These are phyloP conservation scores for Pseudoips prasinana DNA, from an alignment of 2,888 invertebrate genomes.

Conservation along the genomic window DNA sequence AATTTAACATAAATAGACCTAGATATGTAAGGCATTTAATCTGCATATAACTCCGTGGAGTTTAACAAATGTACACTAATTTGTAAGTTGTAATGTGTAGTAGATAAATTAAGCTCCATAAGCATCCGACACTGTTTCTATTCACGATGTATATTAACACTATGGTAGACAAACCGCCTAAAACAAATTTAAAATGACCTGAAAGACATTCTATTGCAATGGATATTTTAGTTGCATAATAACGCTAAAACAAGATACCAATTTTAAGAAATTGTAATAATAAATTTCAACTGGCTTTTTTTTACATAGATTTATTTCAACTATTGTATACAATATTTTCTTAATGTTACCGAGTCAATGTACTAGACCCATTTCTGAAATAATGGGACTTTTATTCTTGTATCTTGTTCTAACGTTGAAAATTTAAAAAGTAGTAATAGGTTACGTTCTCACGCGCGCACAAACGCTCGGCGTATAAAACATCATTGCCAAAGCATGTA, in stretches of 20 bases:
- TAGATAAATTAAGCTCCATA: no score
- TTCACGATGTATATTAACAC: constrained; percentile 19
- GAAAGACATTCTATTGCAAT: constrained; percentile 12
- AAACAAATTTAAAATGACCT: constrained; percentile 24
- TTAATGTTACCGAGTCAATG: constrained; percentile 11
- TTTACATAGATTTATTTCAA: constrained; percentile 21
- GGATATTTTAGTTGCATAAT: constrained; percentile 7
- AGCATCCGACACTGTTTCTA: constrained; percentile 16
- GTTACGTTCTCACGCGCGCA: no score
- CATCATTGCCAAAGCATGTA: no score
- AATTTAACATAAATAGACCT: no score
- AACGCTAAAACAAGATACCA: constrained; percentile 26
- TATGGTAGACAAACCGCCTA: constrained; percentile 32
- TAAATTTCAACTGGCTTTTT: no score
- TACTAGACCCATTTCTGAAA: constrained; percentile 12
- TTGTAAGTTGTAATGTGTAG: no score
- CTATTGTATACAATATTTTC: constrained; percentile 29
- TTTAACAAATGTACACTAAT: no score
- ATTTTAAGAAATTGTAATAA: constrained; percentile 16
- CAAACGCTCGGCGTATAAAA: no score
- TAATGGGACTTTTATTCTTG: constrained; percentile 20
- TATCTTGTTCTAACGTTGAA: constrained; percentile 45
- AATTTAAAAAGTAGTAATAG: constrained; percentile 48
- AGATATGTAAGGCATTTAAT: no score
- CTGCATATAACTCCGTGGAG: no score